Conservation (phyloP, 1,140 invertebrate genomes). For the Hylaeus anthracinus region DNA sequence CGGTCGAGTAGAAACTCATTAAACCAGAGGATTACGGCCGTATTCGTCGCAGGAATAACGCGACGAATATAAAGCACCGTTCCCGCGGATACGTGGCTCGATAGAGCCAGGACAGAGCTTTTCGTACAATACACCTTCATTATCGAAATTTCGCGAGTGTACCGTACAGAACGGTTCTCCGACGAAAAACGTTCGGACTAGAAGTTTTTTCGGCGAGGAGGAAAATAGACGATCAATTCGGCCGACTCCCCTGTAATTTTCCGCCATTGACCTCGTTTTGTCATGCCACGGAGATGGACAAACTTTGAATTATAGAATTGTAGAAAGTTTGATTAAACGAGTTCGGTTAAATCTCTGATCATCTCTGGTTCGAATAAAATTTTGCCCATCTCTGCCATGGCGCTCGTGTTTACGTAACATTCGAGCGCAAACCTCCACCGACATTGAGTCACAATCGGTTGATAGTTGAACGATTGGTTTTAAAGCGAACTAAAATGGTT, state of each 20-base stretch:
- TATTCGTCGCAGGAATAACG: background rate
- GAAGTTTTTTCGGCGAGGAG: background rate
- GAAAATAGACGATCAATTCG: background rate
- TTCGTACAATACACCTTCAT: constrained; percentile 16
- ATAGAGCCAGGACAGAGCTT: background rate
- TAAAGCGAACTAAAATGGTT: constrained; percentile 19
- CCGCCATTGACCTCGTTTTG: constrained; percentile 13
- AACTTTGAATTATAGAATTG: too few species aligned
- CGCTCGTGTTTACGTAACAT: background rate
- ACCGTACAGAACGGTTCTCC: background rate
- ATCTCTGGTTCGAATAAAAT: too few species aligned
- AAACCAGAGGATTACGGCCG: background rate
- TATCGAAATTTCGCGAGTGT: background rate
- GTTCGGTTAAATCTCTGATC: too few species aligned
- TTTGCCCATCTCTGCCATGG: too few species aligned
- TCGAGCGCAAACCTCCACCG: too few species aligned
- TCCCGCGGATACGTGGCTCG: background rate
- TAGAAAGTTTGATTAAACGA: too few species aligned
- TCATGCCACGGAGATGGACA: too few species aligned
- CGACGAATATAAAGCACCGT: background rate
- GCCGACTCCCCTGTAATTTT: background rate
- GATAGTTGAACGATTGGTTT: constrained; percentile 13
- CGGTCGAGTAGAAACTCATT: background rate
- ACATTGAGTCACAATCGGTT: constrained; percentile 12
- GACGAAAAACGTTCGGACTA: background rate